phyloP scores from a whole-genome alignment of 2,888 invertebrate species.

The Lydus trimaculatus region DNA sequence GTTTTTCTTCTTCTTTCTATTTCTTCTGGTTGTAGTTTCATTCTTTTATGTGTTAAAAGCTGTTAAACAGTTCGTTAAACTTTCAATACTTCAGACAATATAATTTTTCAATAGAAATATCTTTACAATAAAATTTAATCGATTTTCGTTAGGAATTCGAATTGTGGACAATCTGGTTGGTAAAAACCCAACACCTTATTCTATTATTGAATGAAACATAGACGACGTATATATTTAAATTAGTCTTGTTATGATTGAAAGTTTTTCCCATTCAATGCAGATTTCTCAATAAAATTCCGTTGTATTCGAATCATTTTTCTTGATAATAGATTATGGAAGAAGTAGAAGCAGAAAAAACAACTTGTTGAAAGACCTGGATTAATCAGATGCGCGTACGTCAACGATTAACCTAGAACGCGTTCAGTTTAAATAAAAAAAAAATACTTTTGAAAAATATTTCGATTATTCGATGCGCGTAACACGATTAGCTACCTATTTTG shows the following conservation, averaged over 20 bases:
- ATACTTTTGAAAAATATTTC: too few relatives aligned
- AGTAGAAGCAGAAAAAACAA: background rate
- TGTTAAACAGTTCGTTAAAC: conserved; percentile 8
- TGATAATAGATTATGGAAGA: background rate
- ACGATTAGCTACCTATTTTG: conserved; percentile 2
- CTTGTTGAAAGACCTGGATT: background rate
- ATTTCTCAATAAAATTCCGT: background rate
- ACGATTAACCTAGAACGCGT: conserved; percentile 7
- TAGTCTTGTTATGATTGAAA: background rate
- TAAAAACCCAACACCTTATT: background rate
- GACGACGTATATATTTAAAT: background rate
- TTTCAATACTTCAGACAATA: background rate
- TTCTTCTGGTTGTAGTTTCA: background rate
- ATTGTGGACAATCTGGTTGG: background rate
- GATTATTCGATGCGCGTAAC: conserved; percentile 2
- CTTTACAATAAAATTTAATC: background rate
- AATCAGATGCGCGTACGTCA: conserved; percentile 8
- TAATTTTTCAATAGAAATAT: background rate
- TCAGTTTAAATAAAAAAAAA: background rate
- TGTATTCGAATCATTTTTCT: background rate
- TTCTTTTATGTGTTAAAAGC: conserved; percentile 2
- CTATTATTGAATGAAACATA: background rate
- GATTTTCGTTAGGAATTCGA: background rate
- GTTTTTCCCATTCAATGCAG: background rate
- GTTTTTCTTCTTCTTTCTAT: background rate